Conservation (phyloP, 1,140 invertebrate genomes). For the Eurosta solidaginis region DNA sequence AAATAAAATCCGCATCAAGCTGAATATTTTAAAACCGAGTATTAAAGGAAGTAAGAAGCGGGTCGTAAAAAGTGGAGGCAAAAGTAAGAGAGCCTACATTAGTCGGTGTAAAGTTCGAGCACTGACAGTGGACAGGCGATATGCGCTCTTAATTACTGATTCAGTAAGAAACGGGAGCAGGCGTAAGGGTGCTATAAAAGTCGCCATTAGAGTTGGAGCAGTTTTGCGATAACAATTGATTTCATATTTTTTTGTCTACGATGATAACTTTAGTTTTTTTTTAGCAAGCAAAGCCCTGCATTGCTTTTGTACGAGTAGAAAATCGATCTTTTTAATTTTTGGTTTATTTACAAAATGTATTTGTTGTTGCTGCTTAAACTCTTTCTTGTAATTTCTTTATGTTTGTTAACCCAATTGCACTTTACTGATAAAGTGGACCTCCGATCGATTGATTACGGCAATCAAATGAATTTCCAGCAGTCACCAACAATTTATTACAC, state of each 20-base stretch:
- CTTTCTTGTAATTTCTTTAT: not conserved
- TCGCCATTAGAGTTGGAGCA: not conserved
- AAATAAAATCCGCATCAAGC: no score
- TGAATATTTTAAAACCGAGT: no score
- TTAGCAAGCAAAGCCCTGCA: not conserved
- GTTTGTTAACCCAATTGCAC: not conserved
- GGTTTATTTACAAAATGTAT: not conserved
- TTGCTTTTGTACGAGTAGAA: not conserved
- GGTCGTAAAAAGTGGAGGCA: no score
- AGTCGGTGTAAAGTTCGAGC: no score
- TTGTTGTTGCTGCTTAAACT: not conserved
- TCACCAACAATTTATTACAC: no score
- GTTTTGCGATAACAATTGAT: slow-evolving; percentile 1
- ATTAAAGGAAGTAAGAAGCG: no score
- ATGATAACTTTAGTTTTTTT: not conserved
- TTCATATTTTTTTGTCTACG: not conserved
- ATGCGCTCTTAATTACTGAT: no score
- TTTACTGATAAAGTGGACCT: not conserved
- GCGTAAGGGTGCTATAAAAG: not conserved
- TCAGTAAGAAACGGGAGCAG: not conserved
- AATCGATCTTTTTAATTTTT: not conserved
- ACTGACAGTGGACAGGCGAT: no score
- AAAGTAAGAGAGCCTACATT: no score
- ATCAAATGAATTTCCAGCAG: not conserved
- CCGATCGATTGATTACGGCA: not conserved